Evolutionary conservation across 2,888 invertebrate genomes (phyloP).

Genomic region (Melolontha melolontha): DNA sequence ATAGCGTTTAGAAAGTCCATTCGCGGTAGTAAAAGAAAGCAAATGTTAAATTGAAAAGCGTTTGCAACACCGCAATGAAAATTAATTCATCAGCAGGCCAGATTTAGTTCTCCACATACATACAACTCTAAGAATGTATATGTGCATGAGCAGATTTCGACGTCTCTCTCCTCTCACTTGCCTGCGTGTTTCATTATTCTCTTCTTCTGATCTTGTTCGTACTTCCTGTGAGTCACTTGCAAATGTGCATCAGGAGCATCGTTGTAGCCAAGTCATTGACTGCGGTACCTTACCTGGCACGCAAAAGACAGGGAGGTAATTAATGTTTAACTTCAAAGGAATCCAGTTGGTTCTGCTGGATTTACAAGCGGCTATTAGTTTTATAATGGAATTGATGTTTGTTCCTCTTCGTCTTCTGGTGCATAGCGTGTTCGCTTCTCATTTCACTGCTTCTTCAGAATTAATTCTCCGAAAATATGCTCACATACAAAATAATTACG

Average conservation of each 20-base stretch:
- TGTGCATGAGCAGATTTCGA: no score
- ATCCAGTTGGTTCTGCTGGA: constrained; percentile 23
- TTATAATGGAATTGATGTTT: constrained; percentile 6
- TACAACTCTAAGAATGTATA: no score
- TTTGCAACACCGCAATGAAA: no score
- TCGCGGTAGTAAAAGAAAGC: no score
- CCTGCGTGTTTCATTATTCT: not conserved
- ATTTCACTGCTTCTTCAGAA: not conserved
- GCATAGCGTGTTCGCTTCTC: not conserved
- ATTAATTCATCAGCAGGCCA: no score
- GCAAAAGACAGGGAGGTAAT: constrained; percentile 41
- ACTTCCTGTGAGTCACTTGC: constrained; percentile 39
- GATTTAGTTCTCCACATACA: no score
- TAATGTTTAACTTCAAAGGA: constrained; percentile 36
- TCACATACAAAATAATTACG: no score
- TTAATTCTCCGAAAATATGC: constrained; percentile 1
- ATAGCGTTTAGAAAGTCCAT: no score
- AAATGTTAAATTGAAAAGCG: no score
- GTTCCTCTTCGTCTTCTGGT: not conserved
- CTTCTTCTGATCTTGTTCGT: constrained; percentile 5
- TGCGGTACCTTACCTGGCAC: constrained; percentile 42
- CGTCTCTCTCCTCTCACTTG: not conserved
- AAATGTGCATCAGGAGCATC: constrained; percentile 26
- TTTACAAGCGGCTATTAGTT: constrained; percentile 15
- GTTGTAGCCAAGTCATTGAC: constrained; percentile 35